These are phyloP conservation scores for Ectobius pallidus DNA, from an alignment of 2,888 invertebrate genomes.

Conservation along the genomic window DNA sequence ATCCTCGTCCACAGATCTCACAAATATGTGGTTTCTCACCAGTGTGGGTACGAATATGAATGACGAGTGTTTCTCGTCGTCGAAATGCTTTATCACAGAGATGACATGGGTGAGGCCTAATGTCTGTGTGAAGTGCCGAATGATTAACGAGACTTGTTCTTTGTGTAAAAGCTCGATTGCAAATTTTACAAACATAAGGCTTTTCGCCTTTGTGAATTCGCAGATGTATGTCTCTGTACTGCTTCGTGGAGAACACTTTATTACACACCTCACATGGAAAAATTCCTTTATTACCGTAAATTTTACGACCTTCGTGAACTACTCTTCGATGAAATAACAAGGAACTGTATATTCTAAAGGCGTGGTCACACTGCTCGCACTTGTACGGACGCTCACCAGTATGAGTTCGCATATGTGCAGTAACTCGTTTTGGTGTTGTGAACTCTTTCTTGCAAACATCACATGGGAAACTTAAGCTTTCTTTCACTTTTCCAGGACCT, in stretches of 20 bases:
- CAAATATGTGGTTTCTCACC: slow-evolving; percentile 62
- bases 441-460: slow-evolving; percentile 34
- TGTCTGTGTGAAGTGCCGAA: slow-evolving; percentile 62
- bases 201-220: slow-evolving; percentile 52
- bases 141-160: slow-evolving; percentile 69
- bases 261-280: slow-evolving; percentile 9
- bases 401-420: slow-evolving; percentile 18
- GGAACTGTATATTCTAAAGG: not conserved
- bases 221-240: slow-evolving; percentile 55
- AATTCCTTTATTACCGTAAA: not conserved
- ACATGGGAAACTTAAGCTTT: slow-evolving; percentile 25
- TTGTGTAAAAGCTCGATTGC: slow-evolving; percentile 64
- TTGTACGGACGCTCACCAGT: slow-evolving; percentile 21
- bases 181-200: slow-evolving; percentile 56
- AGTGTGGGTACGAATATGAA: slow-evolving; percentile 62
- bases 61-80: slow-evolving; percentile 59
- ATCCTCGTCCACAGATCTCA: slow-evolving; percentile 54
- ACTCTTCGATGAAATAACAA: slow-evolving; percentile 11
- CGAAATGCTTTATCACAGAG: slow-evolving; percentile 63
- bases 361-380: slow-evolving; percentile 15
- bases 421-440: slow-evolving; percentile 25
- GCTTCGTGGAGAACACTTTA: slow-evolving; percentile 54
- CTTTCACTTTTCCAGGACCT: slow-evolving; percentile 13
- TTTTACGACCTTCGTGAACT: slow-evolving; percentile 3
- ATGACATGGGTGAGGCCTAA: slow-evolving; percentile 54